Evolutionary conservation across 1,140 invertebrate species (phyloP), one percentile per base, ranked within the genome.

Genomic region (Ceratosolen fusciceps): DNA sequence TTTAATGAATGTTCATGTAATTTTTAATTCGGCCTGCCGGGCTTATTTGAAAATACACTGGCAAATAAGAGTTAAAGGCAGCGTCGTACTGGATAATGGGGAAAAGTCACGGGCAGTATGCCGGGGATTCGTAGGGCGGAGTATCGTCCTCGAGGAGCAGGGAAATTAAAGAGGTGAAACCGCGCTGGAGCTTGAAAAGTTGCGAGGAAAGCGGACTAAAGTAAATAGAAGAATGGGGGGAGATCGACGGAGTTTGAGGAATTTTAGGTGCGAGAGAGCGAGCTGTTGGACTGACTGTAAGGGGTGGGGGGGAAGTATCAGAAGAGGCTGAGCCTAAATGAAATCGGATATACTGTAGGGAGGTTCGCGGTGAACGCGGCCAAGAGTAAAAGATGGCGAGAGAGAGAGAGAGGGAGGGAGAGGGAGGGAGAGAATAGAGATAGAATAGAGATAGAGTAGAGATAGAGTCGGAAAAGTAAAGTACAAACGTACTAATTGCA

Each of bases 401-500:
- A 8, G 49, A 24, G 34, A 9, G 60, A 14, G 37, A 5, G 37
- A 14, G 37, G 4, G 31, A 9, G n/a, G n/a, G n/a, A 19, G 56
- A 29, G 56, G 14, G 56, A 29, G 24, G 14, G 10, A 52, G 19
- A 43, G 39, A 52, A 9, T 5, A 31, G 60, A 29, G 39, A 24
- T n/a, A n/a, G n/a, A n/a, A n/a, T n/a, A n/a, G n/a, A n/a, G n/a
- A n/a, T n/a, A n/a, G n/a, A n/a, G n/a, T n/a, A n/a, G n/a, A n/a
- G n/a, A n/a, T n/a, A n/a, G n/a, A 68, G 16, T 16, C 2, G 56
- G 26, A 65, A 54, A 56, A n/a, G 54, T 29, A 54, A 74, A 73
- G 70, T 70, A 80, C 79, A 80, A 76, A 80, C 79, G 73, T 47
- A 80, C 73, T 80, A 80, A 80, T 80, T 80, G 73, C 79, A 58